Evolutionary conservation across 2,888 invertebrate species (phyloP).

Genomic region (Scaptomyza polygonia): DNA sequence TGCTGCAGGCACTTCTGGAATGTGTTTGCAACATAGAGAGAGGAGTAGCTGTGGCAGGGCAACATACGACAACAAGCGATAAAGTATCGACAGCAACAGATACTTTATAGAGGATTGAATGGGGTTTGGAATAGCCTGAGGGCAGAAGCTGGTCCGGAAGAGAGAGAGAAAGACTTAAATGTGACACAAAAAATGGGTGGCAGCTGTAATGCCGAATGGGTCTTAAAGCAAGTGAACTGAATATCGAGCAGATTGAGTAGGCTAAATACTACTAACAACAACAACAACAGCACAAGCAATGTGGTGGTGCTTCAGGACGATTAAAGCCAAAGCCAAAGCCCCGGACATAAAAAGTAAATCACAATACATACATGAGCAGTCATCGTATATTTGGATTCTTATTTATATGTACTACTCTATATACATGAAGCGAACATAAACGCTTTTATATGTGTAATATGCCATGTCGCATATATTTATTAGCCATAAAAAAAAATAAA

Average conservation of each 20-base stretch:
- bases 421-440: constrained; percentile 18
- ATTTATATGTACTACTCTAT: neutral
- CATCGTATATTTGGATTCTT: neutral
- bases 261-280: constrained; percentile 2
- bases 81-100: constrained; percentile 12
- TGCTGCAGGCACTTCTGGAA: constrained; percentile 16
- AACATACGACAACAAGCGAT: constrained; percentile 4
- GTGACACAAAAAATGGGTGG: constrained; percentile 22
- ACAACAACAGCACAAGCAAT: constrained; percentile 1
- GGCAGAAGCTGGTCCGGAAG: neutral
- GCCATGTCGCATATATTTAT: constrained; percentile 31
- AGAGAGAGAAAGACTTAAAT: constrained; percentile 20
- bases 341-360: constrained; percentile 7
- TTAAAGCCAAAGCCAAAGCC: constrained; percentile 5
- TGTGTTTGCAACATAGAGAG: neutral
- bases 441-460: constrained; percentile 32
- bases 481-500: constrained; percentile 41
- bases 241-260: constrained; percentile 21
- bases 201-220: constrained; percentile 12
- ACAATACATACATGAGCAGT: neutral
- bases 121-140: neutral
- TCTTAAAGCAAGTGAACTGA: constrained; percentile 20
- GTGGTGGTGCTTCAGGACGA: constrained; percentile 3
- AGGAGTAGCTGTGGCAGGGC: neutral
- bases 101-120: neutral